These are phyloP conservation scores for Merodon equestris DNA, from an alignment of 2,888 invertebrate species.

Conservation along the genomic window DNA sequence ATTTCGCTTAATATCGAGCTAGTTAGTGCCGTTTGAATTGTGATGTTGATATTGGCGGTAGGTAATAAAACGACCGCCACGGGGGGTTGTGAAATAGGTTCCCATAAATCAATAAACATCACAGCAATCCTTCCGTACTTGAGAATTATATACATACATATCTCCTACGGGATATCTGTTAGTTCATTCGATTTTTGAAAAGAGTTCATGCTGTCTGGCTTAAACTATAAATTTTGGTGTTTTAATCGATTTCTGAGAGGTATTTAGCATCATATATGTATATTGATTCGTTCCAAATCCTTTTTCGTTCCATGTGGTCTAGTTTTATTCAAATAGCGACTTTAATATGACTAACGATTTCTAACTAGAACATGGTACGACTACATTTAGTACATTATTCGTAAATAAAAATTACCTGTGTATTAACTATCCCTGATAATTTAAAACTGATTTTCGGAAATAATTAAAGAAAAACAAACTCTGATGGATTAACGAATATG, in stretches of 20 bases:
- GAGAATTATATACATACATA: constrained; percentile 34
- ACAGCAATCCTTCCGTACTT: constrained; percentile 39
- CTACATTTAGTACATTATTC: too few relatives aligned
- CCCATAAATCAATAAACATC: constrained; percentile 59
- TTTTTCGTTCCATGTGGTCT: too few relatives aligned
- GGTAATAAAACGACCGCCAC: constrained; percentile 56
- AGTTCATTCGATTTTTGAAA: constrained; percentile 55
- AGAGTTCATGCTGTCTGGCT: constrained; percentile 7
- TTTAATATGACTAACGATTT: too few relatives aligned
- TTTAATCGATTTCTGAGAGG: constrained; percentile 33
- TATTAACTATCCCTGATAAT: too few relatives aligned
- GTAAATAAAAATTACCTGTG: too few relatives aligned
- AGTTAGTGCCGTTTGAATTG: constrained; percentile 37
- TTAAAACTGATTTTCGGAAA: too few relatives aligned
- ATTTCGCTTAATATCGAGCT: constrained; percentile 42
- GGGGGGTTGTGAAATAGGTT: constrained; percentile 55
- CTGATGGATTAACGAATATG: too few relatives aligned
- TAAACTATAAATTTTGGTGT: constrained; percentile 29
- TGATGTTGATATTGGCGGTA: constrained; percentile 31
- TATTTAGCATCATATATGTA: too few relatives aligned
- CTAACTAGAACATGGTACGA: too few relatives aligned
- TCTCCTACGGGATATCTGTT: constrained; percentile 45
- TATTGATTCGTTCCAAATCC: too few relatives aligned
- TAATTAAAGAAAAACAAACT: too few relatives aligned
- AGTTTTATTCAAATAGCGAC: too few relatives aligned